These are phyloP conservation scores for Beroe ovata DNA, from an alignment of 37 sponge, comb jelly and placozoan species.

Conservation along the genomic window DNA sequence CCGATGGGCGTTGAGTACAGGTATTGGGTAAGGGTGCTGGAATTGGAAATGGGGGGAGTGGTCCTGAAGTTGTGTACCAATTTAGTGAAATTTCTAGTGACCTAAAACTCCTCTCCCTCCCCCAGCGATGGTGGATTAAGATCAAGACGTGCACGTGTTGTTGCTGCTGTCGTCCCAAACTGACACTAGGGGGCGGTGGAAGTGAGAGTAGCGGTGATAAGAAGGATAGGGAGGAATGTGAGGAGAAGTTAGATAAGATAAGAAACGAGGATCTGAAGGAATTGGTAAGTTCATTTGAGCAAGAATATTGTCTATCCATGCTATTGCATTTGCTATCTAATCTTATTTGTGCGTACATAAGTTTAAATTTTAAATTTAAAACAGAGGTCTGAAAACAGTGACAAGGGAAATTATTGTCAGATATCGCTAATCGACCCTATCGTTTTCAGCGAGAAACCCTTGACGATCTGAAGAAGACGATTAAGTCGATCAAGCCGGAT, in stretches of 20 bases:
- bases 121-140: slow-evolving; percentile 5
- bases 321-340: no score
- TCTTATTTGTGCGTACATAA: no score
- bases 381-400: no score
- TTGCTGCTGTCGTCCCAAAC: slow-evolving; percentile 4
- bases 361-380: no score
- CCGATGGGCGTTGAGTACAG: no score
- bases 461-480: slow-evolving; percentile 9
- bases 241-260: not conserved
- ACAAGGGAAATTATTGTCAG: no score
- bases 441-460: slow-evolving; percentile 1
- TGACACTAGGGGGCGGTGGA: not conserved
- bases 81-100: no score
- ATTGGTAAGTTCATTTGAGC: not conserved
- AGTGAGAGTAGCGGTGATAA: not conserved
- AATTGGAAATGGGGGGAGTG: no score
- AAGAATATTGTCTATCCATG: no score
- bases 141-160: slow-evolving; percentile 21
- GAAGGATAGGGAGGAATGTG: not conserved
- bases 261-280: slow-evolving; percentile 21
- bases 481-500: not conserved
- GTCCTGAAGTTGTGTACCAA: no score
- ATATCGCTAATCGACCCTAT: no score
- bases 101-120: not conserved
- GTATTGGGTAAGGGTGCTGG: no score